Evolutionary conservation across 2,888 invertebrate genomes (phyloP).

Genomic region (Strigamia crassipes): DNA sequence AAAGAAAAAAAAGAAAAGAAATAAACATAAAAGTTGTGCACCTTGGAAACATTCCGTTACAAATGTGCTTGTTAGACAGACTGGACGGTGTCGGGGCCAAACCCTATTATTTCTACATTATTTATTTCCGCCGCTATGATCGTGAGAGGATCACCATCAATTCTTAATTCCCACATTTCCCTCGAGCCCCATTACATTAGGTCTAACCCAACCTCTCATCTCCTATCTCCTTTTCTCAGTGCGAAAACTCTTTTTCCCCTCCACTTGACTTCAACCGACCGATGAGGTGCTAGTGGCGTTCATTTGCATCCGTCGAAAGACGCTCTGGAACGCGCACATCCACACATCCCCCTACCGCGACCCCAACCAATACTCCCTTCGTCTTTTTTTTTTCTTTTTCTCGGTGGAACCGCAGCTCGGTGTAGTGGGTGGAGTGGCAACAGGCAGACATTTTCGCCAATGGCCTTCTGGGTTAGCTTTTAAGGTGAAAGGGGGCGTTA

Average conservation of each 20-base stretch:
- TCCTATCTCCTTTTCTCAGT: neutral
- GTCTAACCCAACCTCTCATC: neutral
- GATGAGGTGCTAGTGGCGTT: neutral
- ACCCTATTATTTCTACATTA: neutral
- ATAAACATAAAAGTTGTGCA: neutral
- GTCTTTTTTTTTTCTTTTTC: neutral
- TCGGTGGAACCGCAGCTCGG: neutral
- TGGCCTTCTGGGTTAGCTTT: neutral
- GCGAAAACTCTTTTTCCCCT: neutral
- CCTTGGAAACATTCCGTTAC: neutral
- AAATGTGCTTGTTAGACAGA: neutral
- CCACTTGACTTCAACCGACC: neutral
- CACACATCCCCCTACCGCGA: neutral
- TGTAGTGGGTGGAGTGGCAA: neutral
- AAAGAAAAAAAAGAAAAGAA: neutral
- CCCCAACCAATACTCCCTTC: neutral
- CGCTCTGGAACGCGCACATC: neutral
- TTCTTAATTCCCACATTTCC: neutral
- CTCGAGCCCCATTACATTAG: neutral
- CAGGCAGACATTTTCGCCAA: neutral
- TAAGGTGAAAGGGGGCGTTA: neutral
- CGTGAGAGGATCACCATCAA: neutral
- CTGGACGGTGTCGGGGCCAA: neutral
- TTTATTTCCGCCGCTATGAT: neutral
- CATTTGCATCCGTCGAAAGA: neutral